Conservation (phyloP, 2,113 vertebrate genomes). For the Mola mola region DNA sequence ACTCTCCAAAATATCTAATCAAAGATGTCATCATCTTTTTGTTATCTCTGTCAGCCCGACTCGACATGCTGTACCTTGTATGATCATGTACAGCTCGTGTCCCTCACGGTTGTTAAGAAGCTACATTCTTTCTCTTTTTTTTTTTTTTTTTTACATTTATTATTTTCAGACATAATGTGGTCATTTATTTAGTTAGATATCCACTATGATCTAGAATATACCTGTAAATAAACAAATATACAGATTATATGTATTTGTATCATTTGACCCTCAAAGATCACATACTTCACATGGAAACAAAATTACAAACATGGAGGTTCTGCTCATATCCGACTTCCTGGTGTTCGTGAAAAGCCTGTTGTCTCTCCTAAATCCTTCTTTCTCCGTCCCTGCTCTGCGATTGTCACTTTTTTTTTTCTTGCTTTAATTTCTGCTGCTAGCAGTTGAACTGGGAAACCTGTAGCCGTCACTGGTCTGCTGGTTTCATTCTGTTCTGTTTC, state of each 20-base stretch:
- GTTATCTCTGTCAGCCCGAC: constrained; percentile 46
- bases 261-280: constrained; percentile 77
- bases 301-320: constrained; percentile 57
- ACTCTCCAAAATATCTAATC: constrained; percentile 58
- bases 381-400: constrained; percentile 64
- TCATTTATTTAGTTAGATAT: constrained; percentile 79
- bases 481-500: constrained; percentile 6
- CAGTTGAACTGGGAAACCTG: constrained; percentile 54
- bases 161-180: constrained; percentile 67
- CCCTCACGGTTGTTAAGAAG: constrained; percentile 44
- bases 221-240: constrained; percentile 86
- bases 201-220: constrained; percentile 79
- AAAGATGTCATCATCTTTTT: constrained; percentile 42
- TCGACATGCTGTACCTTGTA: constrained; percentile 62
- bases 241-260: constrained; percentile 86
- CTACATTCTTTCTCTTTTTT: constrained; percentile 33
- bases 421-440: constrained; percentile 59
- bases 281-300: constrained; percentile 63
- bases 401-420: constrained; percentile 57
- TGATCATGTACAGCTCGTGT: constrained; percentile 61
- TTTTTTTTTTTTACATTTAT: constrained; percentile 38
- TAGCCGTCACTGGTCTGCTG: constrained; percentile 47
- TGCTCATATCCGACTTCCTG: constrained; percentile 53
- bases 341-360: constrained; percentile 63
- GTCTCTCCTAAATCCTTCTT: constrained; percentile 58